Conservation (phyloP, 2,888 invertebrate species). For the Notodonta dromedarius region DNA sequence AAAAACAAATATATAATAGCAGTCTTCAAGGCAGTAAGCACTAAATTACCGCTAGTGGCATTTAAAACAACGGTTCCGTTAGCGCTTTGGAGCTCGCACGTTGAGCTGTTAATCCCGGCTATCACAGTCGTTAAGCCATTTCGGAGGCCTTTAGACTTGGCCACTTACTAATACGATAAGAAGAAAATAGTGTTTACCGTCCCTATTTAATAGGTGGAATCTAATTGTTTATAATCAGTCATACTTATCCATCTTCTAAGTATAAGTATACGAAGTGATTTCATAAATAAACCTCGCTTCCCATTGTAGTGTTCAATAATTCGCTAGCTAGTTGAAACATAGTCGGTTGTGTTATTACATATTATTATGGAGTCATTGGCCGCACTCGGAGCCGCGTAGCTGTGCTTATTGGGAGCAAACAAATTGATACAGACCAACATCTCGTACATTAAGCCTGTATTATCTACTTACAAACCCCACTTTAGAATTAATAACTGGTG, state of each 20-base stretch:
- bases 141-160: no score
- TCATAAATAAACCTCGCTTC: background rate
- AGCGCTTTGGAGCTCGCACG: no score
- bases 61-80: no score
- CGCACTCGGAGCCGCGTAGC: slow-evolving; percentile 26
- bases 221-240: slow-evolving; percentile 3
- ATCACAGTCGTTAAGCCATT: no score
- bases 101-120: no score
- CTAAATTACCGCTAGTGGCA: no score
- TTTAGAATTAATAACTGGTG: slow-evolving; percentile 41
- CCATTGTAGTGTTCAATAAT: slow-evolving; percentile 34
- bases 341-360: slow-evolving; percentile 45
- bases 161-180: no score
- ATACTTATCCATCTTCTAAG: background rate
- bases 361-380: slow-evolving; percentile 61
- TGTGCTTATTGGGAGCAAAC: slow-evolving; percentile 38
- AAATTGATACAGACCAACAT: slow-evolving; percentile 39
- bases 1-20: no score
- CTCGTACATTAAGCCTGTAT: slow-evolving; percentile 29
- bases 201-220: no score
- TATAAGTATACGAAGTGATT: background rate
- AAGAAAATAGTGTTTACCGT: no score
- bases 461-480: slow-evolving; percentile 39
- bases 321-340: slow-evolving; percentile 43
- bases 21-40: no score